Base-by-base conservation (phyloP, 2,888 invertebrate species). In the Coenonympha glycerion region DNA sequence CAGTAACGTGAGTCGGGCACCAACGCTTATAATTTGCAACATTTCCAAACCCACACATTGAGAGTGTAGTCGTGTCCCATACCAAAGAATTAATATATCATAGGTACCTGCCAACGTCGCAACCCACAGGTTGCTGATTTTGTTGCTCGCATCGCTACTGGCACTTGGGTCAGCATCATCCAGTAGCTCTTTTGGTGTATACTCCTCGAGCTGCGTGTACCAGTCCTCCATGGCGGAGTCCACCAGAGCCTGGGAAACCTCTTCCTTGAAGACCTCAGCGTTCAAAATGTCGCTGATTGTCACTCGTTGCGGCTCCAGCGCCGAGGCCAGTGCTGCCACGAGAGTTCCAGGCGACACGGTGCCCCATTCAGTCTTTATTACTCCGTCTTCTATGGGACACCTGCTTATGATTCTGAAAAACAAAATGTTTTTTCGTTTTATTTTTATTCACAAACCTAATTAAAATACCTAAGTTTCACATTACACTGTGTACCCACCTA, bases 361-460 rank as follows among this genome's bases (percentile, higher is more conserved):
- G 2, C 91, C 92, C 87, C 89, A 92, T 3, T 85, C 78, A 0
- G 91, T 90, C 65, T 89, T 83, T 6, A 92, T 77, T 0, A 91
- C 90, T 1, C 93, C 93, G 26, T 87, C 84, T 79, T 92, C 92
- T 52, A 90, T 81, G 0, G 92, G 92, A 66, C 92, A 92, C 60
- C 87, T 70, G 61, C 89, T 88, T 46, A 67, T 62, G 18, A 77
- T 65, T 60, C 87, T 86, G 64, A 37, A 71, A 73, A 22, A 13
- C 9, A n/a, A n/a, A n/a, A n/a, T n/a, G n/a, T n/a, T n/a, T n/a
- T n/a, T n/a, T n/a, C n/a, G n/a, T n/a, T n/a, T n/a, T n/a, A n/a
- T n/a, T n/a, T n/a, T n/a, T n/a, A n/a, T n/a, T n/a, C n/a, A n/a
- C n/a, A n/a, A n/a, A n/a, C n/a, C n/a, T n/a, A n/a, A n/a, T n/a